Evolutionary conservation across 2,113 vertebrate species (phyloP).

Genomic region (Sinocyclocheilus maitianheensis): DNA sequence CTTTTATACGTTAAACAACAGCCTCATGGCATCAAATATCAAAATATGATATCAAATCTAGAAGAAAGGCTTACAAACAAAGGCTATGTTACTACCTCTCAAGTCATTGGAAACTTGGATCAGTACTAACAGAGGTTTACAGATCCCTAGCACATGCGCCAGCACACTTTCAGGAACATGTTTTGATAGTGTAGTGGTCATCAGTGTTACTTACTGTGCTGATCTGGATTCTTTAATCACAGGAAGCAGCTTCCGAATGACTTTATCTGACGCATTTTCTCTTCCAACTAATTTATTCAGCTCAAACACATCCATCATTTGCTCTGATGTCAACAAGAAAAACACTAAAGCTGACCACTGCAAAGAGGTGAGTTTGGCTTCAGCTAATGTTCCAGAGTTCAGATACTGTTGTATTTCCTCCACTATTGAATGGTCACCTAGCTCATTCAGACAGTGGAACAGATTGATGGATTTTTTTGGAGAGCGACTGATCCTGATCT

Average conservation of each 20-base stretch:
- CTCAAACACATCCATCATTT: background rate
- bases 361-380: background rate
- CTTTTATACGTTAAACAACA: background rate
- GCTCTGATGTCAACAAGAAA: background rate
- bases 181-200: background rate
- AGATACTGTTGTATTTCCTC: background rate
- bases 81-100: background rate
- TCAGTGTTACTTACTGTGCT: constrained; percentile 30
- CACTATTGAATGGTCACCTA: background rate
- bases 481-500: rapidly evolving
- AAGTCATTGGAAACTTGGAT: background rate
- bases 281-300: background rate
- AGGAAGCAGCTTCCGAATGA: constrained; percentile 9
- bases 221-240: constrained; percentile 21
- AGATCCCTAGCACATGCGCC: background rate
- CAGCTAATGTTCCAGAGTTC: background rate
- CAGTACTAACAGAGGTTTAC: background rate
- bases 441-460: background rate
- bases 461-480: background rate
- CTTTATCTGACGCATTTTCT: background rate
- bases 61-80: background rate
- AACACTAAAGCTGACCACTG: constrained; percentile 34
- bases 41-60: background rate
- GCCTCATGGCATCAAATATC: background rate
- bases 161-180: background rate